Conservation (phyloP, 2,888 invertebrate species). For the Sympetrum striolatum region DNA sequence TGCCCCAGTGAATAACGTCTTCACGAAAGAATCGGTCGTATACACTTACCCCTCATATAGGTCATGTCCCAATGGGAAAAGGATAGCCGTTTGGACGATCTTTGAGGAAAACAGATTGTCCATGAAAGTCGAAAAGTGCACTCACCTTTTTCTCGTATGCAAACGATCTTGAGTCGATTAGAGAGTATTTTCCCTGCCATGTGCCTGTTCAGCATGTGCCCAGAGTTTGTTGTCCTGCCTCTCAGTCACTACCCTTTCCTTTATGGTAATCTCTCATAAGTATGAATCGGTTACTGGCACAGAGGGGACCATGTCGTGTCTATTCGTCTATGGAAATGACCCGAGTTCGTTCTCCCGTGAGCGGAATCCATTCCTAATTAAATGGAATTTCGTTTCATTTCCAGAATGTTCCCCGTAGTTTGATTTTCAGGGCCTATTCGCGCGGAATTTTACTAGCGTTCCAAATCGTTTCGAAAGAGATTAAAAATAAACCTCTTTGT, state of each 20-base stretch:
- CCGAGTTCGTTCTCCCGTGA: neutral
- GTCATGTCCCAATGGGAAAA: neutral
- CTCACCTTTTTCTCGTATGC: neutral
- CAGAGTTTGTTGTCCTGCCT: neutral
- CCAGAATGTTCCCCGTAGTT: neutral
- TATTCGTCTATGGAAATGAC: neutral
- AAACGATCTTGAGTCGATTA: neutral
- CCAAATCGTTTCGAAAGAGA: neutral
- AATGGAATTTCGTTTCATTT: neutral
- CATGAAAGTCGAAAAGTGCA: neutral
- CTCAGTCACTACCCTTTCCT: neutral
- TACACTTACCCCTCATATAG: neutral
- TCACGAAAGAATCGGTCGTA: neutral
- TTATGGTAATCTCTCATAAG: neutral
- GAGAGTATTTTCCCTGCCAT: neutral
- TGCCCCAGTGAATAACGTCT: too few species aligned
- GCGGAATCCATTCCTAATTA: neutral
- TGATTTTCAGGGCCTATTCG: too few species aligned
- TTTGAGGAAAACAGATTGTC: neutral
- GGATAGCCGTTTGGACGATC: neutral
- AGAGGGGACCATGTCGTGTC: neutral
- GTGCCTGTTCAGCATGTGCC: neutral
- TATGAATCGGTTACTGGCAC: neutral
- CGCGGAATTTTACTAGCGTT: too few species aligned
- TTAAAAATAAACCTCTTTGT: neutral